phyloP scores from a whole-genome alignment of 2,888 invertebrate species.

The Erebia palarica region DNA sequence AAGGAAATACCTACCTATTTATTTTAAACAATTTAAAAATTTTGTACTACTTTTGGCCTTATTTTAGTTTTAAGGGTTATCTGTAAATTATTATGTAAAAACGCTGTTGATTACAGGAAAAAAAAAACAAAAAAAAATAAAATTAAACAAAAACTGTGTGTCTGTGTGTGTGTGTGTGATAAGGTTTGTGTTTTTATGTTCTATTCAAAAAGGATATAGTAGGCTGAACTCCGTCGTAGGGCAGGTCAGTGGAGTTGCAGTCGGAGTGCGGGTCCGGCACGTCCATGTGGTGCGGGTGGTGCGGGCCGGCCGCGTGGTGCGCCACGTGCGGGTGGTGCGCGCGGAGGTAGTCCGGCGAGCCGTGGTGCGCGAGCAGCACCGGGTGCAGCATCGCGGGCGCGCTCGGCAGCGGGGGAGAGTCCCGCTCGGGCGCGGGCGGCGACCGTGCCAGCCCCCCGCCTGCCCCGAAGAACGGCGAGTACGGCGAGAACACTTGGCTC shows the following conservation, averaged over 20 bases:
- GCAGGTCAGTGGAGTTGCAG: conserved; percentile 95
- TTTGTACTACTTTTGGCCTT: no score
- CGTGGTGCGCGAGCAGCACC: conserved; percentile 91
- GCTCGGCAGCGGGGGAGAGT: conserved; percentile 92
- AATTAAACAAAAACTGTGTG: no score
- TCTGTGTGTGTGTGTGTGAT: no score
- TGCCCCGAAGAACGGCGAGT: conserved; percentile 93
- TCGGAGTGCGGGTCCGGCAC: conserved; percentile 93
- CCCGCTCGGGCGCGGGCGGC: conserved; percentile 86
- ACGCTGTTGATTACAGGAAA: no score
- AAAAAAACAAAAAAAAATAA: no score
- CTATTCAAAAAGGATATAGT: conserved; percentile 96
- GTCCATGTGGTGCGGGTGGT: conserved; percentile 91
- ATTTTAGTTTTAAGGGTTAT: no score
- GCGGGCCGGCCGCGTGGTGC: conserved; percentile 85
- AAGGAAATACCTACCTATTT: no score
- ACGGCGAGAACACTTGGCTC: conserved; percentile 95
- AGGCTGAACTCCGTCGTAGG: conserved; percentile 96
- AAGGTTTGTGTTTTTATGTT: conserved; percentile 19
- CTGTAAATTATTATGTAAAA: no score
- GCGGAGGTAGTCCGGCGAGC: conserved; percentile 90
- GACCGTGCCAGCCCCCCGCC: conserved; percentile 78
- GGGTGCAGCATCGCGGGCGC: conserved; percentile 93
- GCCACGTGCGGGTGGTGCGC: conserved; percentile 88
- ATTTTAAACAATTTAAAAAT: no score